A percentile compares a stretch with the other conserved stretches of the same genome.
These are phyloP conservation scores for Drosophila cracens DNA, from an alignment of 2,888 invertebrate species.

Conservation along the genomic window DNA sequence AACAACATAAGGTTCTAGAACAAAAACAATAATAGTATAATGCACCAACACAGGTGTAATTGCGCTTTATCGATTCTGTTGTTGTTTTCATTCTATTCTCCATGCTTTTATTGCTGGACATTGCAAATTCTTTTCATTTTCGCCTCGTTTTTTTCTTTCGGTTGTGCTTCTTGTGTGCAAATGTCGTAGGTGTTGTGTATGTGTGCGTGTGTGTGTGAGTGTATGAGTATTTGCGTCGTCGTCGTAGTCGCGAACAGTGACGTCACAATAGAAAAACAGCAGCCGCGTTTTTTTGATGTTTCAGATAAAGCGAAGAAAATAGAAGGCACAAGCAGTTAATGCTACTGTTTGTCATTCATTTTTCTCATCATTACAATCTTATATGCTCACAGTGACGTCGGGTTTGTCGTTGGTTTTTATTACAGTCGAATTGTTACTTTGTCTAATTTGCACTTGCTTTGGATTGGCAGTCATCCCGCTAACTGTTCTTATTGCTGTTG, in stretches of 20 bases:
- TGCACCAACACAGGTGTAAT: conserved; percentile 66
- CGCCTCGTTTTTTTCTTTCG: conserved; percentile 29
- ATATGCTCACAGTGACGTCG: conserved; percentile 43
- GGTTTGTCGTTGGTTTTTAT: conserved; percentile 20
- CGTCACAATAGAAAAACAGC: conserved; percentile 77
- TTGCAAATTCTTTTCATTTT: conserved; percentile 34
- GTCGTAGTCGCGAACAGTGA: conserved; percentile 53
- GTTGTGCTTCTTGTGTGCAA: conserved; percentile 48
- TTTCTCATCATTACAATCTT: conserved; percentile 4
- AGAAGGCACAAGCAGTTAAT: conserved; percentile 34
- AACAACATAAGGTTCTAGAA: conserved; percentile 62
- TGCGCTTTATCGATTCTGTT: conserved; percentile 78
- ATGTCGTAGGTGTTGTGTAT: conserved; percentile 33
- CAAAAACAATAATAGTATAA: conserved; percentile 55
- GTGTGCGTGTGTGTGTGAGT: conserved; percentile 9
- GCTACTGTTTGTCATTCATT: conserved; percentile 3
- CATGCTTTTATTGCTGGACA: conserved; percentile 48
- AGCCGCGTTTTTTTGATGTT: conserved; percentile 43
- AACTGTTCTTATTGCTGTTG: conserved; percentile 32
- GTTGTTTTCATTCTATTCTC: conserved; percentile 48
- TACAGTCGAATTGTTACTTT: conserved; percentile 20
- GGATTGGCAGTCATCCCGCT: conserved; percentile 60
- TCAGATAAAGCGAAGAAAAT: conserved; percentile 39
- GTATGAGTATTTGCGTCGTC: conserved; percentile 70
- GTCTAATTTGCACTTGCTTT: conserved; percentile 27